Base-by-base conservation (phyloP, 2,113 vertebrate species). In the Dromaius novaehollandiae region DNA sequence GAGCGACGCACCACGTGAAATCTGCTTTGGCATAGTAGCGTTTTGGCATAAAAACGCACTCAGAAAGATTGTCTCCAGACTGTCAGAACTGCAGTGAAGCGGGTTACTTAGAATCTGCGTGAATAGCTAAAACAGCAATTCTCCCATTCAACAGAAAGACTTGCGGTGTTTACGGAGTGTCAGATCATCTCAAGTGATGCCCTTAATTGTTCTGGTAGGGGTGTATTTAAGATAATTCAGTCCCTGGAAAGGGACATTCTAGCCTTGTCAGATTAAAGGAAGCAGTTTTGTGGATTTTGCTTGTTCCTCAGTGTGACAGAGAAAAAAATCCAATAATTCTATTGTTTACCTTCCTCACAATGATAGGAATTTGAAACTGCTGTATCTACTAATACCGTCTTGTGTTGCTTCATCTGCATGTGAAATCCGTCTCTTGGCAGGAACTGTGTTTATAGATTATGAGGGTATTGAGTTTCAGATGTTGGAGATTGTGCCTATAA, bases 351-450 rank as follows among this genome's bases (percentile, higher is more conserved):
- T 50, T 63, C 68, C 42, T 24, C 42, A 42, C 16, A 77, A 51
- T n/a, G 61, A 55, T 20, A 36, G 84, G 55, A 66, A 65, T 30
- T 51, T 28, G 71, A 9, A 88, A 38, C 90, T 60, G 79, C 14
- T 18, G 21, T 13, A 55, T 11, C 61, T 40, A 7, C 76, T 73
- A 25, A 69, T 30, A 30, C 40, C 64, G 12, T 48, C 86, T 74
- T 75, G 88, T 91, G 69, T 75, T 88, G 80, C 76, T 91, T 60
- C 73, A 80, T 75, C 64, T 86, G 92, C 50, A 15, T 90, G 93
- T 53, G 42, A 93, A 92, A 76, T 70, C 73, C 88, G 74, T 77
- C 91, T 94, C 78, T 58, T 63, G 88, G 90, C 75, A 81, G 93
- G 73, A 66, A 86, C 46, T 42, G 85, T 81, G 10, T 90, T 90